Evolutionary conservation across 2,797 vertebrate genomes (phyloP).

Genomic region (Percopsis omiscomaycus): DNA sequence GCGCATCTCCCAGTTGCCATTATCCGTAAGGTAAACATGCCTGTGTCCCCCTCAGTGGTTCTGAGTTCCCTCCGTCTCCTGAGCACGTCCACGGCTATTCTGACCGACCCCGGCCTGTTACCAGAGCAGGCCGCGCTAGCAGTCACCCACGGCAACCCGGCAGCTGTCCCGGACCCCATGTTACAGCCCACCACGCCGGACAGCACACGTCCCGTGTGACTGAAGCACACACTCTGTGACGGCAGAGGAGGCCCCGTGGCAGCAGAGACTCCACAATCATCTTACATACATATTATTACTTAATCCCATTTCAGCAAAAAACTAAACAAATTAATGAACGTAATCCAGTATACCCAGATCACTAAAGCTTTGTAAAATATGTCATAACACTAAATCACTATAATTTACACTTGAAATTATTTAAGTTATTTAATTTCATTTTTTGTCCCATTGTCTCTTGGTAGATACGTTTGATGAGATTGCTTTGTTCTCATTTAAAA

Average conservation of each 20-base stretch:
- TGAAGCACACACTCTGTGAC: conserved; percentile 16
- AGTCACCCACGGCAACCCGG: conserved; percentile 71
- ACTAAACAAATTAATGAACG: conserved; percentile 33
- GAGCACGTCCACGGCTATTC: conserved; percentile 90
- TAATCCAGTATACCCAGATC: conserved; percentile 16
- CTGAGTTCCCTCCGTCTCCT: conserved; percentile 92
- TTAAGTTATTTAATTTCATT: conserved; percentile 1
- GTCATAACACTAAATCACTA: conserved; percentile 6
- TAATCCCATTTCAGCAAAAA: conserved; percentile 34
- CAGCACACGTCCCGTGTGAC: conserved; percentile 42
- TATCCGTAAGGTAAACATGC: neutral
- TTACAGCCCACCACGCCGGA: conserved; percentile 43
- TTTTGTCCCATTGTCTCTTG: too few relatives aligned
- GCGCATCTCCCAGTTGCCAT: too few relatives aligned
- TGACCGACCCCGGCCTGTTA: conserved; percentile 85
- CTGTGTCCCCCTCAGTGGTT: conserved; percentile 77
- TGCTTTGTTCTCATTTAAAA: neutral
- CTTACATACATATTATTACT: conserved; percentile 13
- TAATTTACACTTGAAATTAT: conserved; percentile 14
- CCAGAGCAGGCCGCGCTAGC: conserved; percentile 89
- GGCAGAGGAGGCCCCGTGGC: conserved; percentile 2
- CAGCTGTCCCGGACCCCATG: conserved; percentile 54
- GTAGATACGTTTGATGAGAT: neutral
- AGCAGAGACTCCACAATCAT: conserved; percentile 8
- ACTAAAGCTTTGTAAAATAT: neutral